Conservation (phyloP, 2,888 invertebrate genomes). For the Archips crataeganus region DNA sequence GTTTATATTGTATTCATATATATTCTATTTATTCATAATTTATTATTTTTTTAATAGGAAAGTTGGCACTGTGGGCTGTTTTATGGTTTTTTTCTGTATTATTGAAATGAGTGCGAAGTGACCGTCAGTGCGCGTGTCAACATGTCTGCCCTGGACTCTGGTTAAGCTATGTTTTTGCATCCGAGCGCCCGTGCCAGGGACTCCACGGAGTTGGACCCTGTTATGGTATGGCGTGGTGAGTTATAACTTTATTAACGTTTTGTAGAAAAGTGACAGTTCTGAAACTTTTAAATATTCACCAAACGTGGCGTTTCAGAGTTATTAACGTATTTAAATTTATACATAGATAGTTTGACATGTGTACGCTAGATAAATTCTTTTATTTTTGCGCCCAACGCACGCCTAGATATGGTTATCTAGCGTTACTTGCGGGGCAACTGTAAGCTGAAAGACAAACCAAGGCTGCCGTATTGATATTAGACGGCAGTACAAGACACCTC, state of each 20-base stretch:
- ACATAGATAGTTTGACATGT: neutral
- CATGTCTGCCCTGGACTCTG: conserved; percentile 80
- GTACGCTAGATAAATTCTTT: neutral
- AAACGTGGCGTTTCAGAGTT: neutral
- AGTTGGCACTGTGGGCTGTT: conserved; percentile 43
- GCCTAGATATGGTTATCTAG: neutral
- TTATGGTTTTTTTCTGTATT: conserved; percentile 42
- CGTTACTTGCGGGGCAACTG: conserved; percentile 37
- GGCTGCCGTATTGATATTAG: conserved; percentile 37
- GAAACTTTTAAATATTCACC: neutral
- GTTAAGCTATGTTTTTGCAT: conserved; percentile 83
- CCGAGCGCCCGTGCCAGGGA: conserved; percentile 79
- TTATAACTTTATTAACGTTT: conserved; percentile 40
- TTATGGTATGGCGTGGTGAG: conserved; percentile 81
- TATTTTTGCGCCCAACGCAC: conserved; percentile 1
- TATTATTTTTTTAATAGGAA: conserved; percentile 53
- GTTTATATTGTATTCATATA: conserved; percentile 36
- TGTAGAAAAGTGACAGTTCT: neutral
- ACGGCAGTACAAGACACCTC: conserved; percentile 7
- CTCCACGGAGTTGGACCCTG: conserved; percentile 76
- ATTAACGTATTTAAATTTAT: neutral
- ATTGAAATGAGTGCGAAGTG: conserved; percentile 41
- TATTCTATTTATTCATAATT: conserved; percentile 40
- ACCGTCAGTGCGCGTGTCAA: conserved; percentile 64
- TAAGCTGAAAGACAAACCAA: conserved; percentile 47